phyloP scores from a whole-genome alignment of 2,113 vertebrate species.

The Brienomyrus longianalis region DNA sequence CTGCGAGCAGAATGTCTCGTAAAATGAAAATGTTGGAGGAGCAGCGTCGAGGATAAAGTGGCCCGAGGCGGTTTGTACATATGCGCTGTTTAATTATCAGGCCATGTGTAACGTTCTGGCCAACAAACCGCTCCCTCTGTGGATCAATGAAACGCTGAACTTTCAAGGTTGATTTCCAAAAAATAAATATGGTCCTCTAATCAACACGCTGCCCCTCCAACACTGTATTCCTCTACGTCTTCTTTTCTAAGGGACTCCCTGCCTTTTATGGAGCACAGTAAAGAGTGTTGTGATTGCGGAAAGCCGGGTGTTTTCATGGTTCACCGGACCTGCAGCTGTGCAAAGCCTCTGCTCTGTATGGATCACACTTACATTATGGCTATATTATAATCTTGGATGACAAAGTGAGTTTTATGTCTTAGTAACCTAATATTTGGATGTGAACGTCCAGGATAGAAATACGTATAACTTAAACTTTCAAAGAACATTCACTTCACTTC shows the following conservation, averaged over 20 bases:
- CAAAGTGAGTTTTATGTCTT: not conserved
- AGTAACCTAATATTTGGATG: conserved; percentile 6
- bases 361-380: conserved; percentile 5
- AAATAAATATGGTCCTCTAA: conserved; percentile 7
- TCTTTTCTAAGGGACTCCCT: not conserved
- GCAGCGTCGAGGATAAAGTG: not conserved
- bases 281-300: not conserved
- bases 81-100: not conserved
- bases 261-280: not conserved
- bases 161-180: conserved; percentile 8
- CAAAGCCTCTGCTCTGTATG: not conserved
- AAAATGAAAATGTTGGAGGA: not conserved
- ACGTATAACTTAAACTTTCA: not conserved
- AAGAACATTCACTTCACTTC: not conserved
- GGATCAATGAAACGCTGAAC: not conserved
- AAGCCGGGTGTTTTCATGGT: conserved; percentile 9
- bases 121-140: not conserved
- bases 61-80: not conserved
- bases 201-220: not conserved
- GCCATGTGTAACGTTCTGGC: not conserved
- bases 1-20: not conserved
- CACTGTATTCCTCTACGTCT: not conserved
- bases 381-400: not conserved
- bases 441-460: not conserved
- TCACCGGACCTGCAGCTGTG: not conserved